Conservation (phyloP, 2,888 invertebrate species). For the Macrosoma leucophasiata region DNA sequence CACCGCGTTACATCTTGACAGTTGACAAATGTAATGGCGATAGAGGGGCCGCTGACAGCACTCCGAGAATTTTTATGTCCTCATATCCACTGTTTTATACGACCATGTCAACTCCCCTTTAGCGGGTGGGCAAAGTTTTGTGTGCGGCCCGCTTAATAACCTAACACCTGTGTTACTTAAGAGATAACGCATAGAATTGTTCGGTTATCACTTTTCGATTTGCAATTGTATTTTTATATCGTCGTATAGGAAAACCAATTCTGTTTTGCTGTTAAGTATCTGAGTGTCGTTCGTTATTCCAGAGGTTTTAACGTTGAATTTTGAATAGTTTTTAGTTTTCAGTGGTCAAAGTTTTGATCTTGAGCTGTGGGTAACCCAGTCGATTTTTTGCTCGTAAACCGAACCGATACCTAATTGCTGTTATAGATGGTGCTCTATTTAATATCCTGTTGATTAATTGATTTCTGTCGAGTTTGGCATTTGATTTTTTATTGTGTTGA, state of each 20-base stretch:
- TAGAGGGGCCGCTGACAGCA: slow-evolving; percentile 59
- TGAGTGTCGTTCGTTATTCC: slow-evolving; percentile 17
- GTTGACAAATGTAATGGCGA: slow-evolving; percentile 73
- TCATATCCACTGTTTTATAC: slow-evolving; percentile 71
- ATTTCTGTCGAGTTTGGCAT: slow-evolving; percentile 43
- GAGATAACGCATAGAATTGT: slow-evolving; percentile 22
- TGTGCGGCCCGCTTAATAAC: slow-evolving; percentile 7
- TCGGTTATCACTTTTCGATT: slow-evolving; percentile 10
- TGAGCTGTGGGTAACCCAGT: slow-evolving; percentile 35
- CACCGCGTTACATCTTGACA: slow-evolving; percentile 65
- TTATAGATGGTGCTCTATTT: slow-evolving; percentile 62
- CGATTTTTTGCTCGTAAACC: slow-evolving; percentile 64
- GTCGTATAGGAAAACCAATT: slow-evolving; percentile 37
- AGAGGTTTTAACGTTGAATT: slow-evolving; percentile 16
- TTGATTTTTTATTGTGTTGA: slow-evolving; percentile 69
- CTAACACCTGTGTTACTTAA: slow-evolving; percentile 9
- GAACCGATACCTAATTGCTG: slow-evolving; percentile 51
- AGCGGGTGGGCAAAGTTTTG: slow-evolving; percentile 33
- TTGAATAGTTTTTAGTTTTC: slow-evolving; percentile 10
- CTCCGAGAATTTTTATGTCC: slow-evolving; percentile 71
- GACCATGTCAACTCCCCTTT: slow-evolving; percentile 62
- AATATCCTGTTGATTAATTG: slow-evolving; percentile 59
- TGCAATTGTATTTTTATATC: slow-evolving; percentile 26
- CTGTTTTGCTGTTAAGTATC: slow-evolving; percentile 33
- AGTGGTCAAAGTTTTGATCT: background rate